These are phyloP conservation scores for Pithys albifrons DNA, from an alignment of 2,113 vertebrate species.

Conservation along the genomic window DNA sequence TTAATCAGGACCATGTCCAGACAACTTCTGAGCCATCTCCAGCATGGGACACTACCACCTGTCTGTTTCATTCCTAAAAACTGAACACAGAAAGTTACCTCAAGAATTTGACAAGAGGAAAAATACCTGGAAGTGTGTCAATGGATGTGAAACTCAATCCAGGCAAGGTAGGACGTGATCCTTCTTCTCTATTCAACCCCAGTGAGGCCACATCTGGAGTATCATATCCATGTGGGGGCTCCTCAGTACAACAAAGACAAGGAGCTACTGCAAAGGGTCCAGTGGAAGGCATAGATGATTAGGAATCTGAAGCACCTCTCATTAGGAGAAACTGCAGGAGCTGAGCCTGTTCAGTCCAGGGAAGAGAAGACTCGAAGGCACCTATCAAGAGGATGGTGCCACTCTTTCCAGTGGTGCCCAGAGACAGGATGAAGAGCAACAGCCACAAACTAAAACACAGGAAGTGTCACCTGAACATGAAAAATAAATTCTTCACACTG, in stretches of 20 bases:
- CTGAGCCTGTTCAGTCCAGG: neutral
- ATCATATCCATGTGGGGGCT: neutral
- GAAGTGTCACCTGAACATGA: neutral
- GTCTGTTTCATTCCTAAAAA: neutral
- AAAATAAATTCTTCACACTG: neutral
- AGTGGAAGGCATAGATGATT: neutral
- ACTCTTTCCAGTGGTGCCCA: neutral
- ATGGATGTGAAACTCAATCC: neutral
- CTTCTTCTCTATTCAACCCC: neutral
- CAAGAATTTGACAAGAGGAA: neutral
- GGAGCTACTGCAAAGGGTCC: neutral
- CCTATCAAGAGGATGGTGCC: too few relatives aligned
- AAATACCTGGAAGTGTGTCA: neutral
- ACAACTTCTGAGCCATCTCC: neutral
- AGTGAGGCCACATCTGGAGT: neutral
- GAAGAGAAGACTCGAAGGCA: neutral
- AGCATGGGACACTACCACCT: accelerated
- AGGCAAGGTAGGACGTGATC: neutral
- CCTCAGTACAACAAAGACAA: neutral
- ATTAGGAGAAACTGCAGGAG: neutral
- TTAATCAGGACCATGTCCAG: accelerated
- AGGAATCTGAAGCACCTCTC: neutral
- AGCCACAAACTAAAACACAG: neutral
- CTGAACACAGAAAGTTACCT: neutral
- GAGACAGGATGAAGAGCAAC: neutral